phyloP scores from a whole-genome alignment of 2,797 vertebrate genomes.

The Halcyon chelicuti region DNA sequence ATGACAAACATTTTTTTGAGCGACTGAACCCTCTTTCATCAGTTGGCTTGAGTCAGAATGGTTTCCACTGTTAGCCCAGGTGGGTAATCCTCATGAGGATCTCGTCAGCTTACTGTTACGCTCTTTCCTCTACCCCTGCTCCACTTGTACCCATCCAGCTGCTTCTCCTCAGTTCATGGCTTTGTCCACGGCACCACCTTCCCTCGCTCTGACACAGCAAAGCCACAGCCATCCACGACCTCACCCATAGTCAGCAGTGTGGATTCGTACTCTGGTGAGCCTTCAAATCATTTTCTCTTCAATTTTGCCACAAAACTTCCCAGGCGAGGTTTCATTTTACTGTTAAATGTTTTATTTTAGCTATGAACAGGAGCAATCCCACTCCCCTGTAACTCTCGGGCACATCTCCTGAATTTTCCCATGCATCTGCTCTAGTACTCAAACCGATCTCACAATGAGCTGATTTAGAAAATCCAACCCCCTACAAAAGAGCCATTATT shows the following conservation, averaged over 20 bases:
- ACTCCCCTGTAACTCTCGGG: background rate
- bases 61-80: background rate
- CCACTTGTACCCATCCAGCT: background rate
- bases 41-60: background rate
- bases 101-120: background rate
- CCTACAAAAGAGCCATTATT: constrained; percentile 11
- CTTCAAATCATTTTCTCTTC: background rate
- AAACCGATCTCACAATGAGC: background rate
- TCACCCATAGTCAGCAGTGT: background rate
- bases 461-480: background rate
- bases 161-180: background rate
- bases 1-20: background rate
- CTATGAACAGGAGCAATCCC: background rate
- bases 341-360: background rate
- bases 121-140: background rate
- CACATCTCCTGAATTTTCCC: background rate
- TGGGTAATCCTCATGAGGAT: background rate
- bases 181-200: background rate
- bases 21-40: background rate
- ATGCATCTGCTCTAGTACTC: background rate
- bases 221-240: background rate
- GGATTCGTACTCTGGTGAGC: background rate
- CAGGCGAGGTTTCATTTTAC: background rate
- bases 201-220: background rate
- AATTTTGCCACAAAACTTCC: background rate